A percentile compares a stretch with the other conserved stretches of the same genome.
phyloP scores from a whole-genome alignment of 2,113 vertebrate species.

The Phalacrocorax aristotelis region DNA sequence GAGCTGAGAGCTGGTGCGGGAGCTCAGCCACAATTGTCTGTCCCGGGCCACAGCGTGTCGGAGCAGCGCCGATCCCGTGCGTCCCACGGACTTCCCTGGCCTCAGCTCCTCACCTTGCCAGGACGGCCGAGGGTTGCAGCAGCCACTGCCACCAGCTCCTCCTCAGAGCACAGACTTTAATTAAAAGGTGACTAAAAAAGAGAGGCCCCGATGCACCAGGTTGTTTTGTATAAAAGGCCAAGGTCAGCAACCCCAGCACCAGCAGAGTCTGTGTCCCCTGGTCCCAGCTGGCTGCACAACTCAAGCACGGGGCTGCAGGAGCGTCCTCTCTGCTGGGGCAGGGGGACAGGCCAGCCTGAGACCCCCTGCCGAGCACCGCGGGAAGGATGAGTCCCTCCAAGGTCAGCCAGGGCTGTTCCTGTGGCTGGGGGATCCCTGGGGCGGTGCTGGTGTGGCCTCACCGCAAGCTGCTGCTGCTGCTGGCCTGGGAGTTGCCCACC shows the following conservation, averaged over 20 bases:
- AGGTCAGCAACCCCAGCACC: neutral
- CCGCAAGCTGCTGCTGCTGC: slow-evolving; percentile 92
- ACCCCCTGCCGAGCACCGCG: neutral
- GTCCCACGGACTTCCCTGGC: rapidly evolving
- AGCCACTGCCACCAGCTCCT: neutral
- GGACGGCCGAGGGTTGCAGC: rapidly evolving
- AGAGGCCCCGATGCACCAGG: neutral
- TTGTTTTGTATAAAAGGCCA: neutral
- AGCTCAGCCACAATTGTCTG: rapidly evolving
- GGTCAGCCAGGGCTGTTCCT: neutral
- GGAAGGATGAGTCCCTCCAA: neutral
- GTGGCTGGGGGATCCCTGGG: neutral
- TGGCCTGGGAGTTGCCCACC: slow-evolving; percentile 90
- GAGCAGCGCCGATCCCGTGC: rapidly evolving
- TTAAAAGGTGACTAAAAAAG: slow-evolving; percentile 25
- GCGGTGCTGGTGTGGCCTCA: neutral
- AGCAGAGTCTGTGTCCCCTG: neutral
- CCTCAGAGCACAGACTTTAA: neutral
- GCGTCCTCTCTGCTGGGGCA: neutral
- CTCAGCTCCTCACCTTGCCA: rapidly evolving
- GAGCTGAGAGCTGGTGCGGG: neutral
- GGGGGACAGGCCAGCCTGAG: neutral
- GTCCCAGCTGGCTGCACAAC: neutral
- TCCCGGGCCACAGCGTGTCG: rapidly evolving
- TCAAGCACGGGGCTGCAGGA: neutral